Conservation (phyloP, 2,888 invertebrate genomes). For the Saturnia japonica region DNA sequence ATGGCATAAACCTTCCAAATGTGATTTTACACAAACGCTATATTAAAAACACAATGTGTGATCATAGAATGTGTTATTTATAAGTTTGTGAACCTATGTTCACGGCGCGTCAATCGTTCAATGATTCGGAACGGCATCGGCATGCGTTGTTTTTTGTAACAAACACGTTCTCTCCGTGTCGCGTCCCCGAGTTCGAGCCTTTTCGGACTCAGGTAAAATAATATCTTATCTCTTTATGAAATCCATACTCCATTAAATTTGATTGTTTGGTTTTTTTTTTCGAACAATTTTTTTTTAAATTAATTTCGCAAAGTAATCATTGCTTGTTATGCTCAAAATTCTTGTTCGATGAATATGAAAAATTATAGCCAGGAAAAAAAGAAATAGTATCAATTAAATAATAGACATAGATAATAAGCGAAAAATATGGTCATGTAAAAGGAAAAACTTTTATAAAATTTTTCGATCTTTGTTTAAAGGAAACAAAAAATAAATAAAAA, state of each 20-base stretch:
- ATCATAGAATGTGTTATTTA: not conserved
- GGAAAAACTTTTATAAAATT: no score
- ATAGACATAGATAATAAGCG: no score
- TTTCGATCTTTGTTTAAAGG: no score
- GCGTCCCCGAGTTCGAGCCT: slow-evolving; percentile 7
- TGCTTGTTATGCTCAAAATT: not conserved
- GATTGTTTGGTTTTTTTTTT: not conserved
- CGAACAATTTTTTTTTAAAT: not conserved
- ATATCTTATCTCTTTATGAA: slow-evolving; percentile 8
- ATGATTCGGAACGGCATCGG: slow-evolving; percentile 57
- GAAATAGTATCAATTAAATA: not conserved
- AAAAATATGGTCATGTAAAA: no score
- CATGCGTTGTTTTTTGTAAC: slow-evolving; percentile 18
- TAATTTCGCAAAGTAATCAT: not conserved
- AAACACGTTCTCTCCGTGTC: slow-evolving; percentile 16
- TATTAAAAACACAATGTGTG: not conserved
- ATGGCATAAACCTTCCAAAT: no score
- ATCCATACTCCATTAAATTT: slow-evolving; percentile 10
- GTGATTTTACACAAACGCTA: no score
- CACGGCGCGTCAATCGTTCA: slow-evolving; percentile 52
- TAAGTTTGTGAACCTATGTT: slow-evolving; percentile 36
- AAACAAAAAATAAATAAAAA: no score
- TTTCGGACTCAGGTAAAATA: slow-evolving; percentile 4
- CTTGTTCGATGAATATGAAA: not conserved
- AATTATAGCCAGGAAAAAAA: not conserved